These are phyloP conservation scores for Melanchra persicariae DNA, from an alignment of 2,888 invertebrate genomes.

Conservation along the genomic window DNA sequence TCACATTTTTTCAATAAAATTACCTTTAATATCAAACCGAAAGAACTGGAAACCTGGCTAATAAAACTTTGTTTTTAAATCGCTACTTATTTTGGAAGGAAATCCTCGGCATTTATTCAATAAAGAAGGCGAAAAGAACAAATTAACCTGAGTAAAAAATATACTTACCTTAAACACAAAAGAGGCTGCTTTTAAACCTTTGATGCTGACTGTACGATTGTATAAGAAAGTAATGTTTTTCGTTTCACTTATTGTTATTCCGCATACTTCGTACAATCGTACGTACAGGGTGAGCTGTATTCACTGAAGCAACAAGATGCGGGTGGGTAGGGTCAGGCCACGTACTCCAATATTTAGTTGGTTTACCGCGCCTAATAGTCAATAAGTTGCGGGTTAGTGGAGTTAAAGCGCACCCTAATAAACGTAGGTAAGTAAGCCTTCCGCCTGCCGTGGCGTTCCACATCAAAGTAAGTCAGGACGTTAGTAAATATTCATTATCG, in stretches of 20 bases:
- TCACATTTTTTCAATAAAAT: not conserved
- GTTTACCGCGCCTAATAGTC: constrained; percentile 19
- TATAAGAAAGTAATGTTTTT: not conserved
- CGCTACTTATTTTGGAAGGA: not conserved
- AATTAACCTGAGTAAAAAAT: not conserved
- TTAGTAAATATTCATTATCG: constrained; percentile 11
- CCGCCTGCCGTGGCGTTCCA: not conserved
- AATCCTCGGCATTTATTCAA: not conserved
- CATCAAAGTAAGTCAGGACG: not conserved
- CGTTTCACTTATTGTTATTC: constrained; percentile 36
- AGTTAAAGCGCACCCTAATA: constrained; percentile 9
- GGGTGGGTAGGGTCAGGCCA: constrained; percentile 33
- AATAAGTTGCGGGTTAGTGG: constrained; percentile 29
- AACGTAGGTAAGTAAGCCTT: constrained; percentile 16
- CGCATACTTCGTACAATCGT: constrained; percentile 8
- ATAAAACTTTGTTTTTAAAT: constrained; percentile 7
- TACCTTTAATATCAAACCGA: not conserved
- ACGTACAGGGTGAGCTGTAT: not conserved
- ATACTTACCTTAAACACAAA: not conserved
- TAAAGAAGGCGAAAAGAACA: not conserved
- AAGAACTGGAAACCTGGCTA: not conserved
- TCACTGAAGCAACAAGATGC: constrained; percentile 10
- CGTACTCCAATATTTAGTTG: constrained; percentile 43
- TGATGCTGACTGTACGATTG: not conserved
- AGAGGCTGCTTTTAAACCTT: not conserved